Evolutionary conservation across 2,797 vertebrate genomes (phyloP).

Genomic region (Leucoraja ocellata): DNA sequence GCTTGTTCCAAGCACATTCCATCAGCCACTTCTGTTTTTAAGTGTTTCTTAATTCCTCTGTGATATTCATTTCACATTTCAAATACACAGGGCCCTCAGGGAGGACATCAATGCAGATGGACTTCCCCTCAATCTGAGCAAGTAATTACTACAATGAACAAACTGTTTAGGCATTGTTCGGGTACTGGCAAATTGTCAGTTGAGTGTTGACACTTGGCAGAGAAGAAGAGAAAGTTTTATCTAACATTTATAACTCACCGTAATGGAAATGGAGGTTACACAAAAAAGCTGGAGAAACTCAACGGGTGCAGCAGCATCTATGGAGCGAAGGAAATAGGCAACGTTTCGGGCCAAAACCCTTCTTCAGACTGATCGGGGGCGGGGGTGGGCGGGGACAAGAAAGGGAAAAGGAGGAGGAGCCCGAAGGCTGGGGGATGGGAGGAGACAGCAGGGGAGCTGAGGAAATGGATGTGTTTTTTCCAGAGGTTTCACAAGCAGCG

Average conservation of each 20-base stretch:
- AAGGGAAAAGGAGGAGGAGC: no score
- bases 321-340: no score
- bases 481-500: neutral
- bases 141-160: neutral
- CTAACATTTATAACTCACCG: neutral
- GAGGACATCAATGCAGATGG: neutral
- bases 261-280: no score
- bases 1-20: neutral
- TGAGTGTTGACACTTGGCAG: neutral
- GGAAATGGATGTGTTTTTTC: neutral
- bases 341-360: no score
- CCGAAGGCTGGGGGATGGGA: no score
- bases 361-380: no score
- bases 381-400: no score
- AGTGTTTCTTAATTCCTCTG: slow-evolving; percentile 26
- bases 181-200: neutral
- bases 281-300: no score
- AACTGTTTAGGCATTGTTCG: neutral
- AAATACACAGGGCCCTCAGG: neutral
- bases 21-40: neutral
- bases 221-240: neutral
- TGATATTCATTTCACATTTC: neutral
- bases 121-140: slow-evolving; percentile 8
- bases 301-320: no score
- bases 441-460: no score